Evolutionary conservation across 2,113 vertebrate species (phyloP).

Genomic region (Vanacampus margaritifer): DNA sequence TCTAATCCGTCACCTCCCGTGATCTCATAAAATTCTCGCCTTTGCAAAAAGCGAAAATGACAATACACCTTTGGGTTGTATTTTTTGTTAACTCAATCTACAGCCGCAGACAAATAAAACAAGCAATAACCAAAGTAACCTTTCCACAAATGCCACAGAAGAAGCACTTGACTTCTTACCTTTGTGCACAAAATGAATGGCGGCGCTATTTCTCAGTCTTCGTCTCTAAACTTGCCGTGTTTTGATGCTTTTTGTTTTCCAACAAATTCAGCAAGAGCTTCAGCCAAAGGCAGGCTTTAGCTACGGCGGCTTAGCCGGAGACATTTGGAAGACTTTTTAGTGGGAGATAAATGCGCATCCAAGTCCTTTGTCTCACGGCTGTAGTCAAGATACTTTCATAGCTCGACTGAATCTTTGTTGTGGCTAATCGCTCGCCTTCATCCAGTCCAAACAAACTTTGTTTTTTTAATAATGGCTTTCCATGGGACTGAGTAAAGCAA

Average conservation of each 20-base stretch:
- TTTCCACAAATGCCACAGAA: conserved; percentile 54
- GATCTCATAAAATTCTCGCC: conserved; percentile 39
- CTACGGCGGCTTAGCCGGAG: conserved; percentile 58
- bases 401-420: conserved; percentile 52
- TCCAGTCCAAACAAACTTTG: conserved; percentile 53
- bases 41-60: conserved; percentile 34
- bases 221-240: conserved; percentile 2
- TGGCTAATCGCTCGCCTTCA: conserved; percentile 46
- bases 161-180: conserved; percentile 41
- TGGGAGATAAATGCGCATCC: conserved; percentile 45
- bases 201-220: conserved; percentile 3
- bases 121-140: conserved; percentile 48
- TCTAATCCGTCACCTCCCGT: conserved; percentile 20
- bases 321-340: conserved; percentile 52
- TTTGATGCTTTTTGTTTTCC: conserved; percentile 45
- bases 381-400: conserved; percentile 44
- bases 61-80: conserved; percentile 13
- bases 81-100: neutral
- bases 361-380: conserved; percentile 54
- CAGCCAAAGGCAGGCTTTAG: conserved; percentile 50
- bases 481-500: conserved; percentile 49
- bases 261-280: conserved; percentile 37
- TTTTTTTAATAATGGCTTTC: conserved; percentile 64
- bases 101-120: conserved; percentile 24
- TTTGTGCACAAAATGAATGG: conserved; percentile 29